Evolutionary conservation across 2,797 vertebrate species (phyloP).

Genomic region (Tympanoctomys barrerae): DNA sequence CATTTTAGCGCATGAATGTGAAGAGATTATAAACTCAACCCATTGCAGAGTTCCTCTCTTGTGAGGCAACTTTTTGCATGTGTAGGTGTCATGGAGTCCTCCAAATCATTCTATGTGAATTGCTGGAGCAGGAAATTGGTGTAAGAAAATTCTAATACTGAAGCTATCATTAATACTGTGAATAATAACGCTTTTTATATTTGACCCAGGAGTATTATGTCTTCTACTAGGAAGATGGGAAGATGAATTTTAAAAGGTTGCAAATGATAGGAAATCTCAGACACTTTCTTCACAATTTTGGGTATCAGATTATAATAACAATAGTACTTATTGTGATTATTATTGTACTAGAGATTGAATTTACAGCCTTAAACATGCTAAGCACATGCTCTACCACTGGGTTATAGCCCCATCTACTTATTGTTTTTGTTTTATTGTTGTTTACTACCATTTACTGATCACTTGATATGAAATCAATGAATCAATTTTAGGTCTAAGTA

Average conservation of each 20-base stretch:
- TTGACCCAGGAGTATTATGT: background rate
- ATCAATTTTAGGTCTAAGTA: background rate
- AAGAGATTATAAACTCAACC: background rate
- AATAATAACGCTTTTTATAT: background rate
- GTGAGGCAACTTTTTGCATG: background rate
- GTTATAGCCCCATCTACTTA: background rate
- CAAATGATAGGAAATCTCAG: background rate
- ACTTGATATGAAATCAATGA: background rate
- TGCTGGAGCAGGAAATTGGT: background rate
- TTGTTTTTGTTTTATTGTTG: background rate
- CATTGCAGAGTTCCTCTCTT: background rate
- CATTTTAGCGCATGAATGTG: background rate
- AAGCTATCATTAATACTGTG: background rate
- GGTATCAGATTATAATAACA: background rate
- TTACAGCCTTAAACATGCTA: background rate
- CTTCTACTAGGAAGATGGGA: background rate
- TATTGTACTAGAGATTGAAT: background rate
- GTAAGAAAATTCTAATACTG: background rate
- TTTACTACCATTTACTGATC: background rate
- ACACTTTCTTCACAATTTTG: background rate
- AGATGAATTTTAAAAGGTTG: background rate
- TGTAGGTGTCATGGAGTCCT: background rate
- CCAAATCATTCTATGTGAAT: background rate
- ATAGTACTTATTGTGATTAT: too few species aligned
- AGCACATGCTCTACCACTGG: background rate